These are phyloP conservation scores for Pyralis farinalis DNA, from an alignment of 2,888 invertebrate genomes.

Conservation along the genomic window DNA sequence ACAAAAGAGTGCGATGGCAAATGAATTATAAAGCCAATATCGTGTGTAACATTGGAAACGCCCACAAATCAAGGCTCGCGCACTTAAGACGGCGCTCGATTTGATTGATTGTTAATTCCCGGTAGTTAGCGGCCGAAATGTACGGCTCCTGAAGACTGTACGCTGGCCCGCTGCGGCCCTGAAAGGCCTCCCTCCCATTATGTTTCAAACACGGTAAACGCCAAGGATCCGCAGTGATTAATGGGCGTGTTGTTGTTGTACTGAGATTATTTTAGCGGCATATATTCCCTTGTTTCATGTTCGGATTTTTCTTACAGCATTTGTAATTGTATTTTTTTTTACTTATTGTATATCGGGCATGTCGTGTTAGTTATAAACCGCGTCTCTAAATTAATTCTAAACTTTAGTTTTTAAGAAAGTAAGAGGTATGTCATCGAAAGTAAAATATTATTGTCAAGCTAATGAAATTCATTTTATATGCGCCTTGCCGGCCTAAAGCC, in stretches of 20 bases:
- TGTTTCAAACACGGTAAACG: slow-evolving; percentile 8
- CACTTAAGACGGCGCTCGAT: slow-evolving; percentile 19
- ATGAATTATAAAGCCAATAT: no score
- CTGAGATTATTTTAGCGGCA: slow-evolving; percentile 1
- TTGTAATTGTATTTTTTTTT: no score
- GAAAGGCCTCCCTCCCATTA: slow-evolving; percentile 8
- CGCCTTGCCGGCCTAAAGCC: no score
- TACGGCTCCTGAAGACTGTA: background rate
- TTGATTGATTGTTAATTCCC: slow-evolving; percentile 37
- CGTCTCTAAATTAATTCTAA: no score
- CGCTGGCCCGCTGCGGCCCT: slow-evolving; percentile 12
- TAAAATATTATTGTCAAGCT: no score
- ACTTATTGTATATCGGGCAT: no score
- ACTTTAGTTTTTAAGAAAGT: no score
- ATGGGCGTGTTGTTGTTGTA: slow-evolving; percentile 13
- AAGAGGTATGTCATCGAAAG: no score
- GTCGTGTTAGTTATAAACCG: no score
- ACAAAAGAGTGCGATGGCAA: no score
- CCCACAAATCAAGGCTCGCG: slow-evolving; percentile 9
- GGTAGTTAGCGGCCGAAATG: slow-evolving; percentile 9
- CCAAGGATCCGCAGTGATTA: slow-evolving; percentile 1
- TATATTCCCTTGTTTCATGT: background rate
- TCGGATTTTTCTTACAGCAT: no score
- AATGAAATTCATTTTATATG: no score
- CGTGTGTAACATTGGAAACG: slow-evolving; percentile 9